Conservation (phyloP, 37 sponge, comb jelly and placozoan genomes). For the Ianthella basta region DNA sequence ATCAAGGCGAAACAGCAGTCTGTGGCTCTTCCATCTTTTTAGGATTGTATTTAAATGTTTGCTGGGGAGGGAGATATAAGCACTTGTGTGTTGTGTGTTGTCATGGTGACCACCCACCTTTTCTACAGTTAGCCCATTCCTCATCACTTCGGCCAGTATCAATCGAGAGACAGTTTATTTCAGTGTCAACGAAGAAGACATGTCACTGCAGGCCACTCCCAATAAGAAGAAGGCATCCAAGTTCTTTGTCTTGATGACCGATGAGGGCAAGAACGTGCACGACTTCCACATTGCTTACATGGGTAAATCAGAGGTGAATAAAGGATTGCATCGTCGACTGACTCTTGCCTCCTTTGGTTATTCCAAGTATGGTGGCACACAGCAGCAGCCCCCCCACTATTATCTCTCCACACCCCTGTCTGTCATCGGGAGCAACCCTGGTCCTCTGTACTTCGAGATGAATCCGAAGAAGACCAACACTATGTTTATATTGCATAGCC, state of each 20-base stretch:
- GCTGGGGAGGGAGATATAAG: too few species aligned
- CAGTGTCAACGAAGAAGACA: constrained; percentile 31
- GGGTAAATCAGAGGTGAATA: not conserved
- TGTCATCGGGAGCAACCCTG: constrained; percentile 35
- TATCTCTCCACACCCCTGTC: constrained; percentile 39
- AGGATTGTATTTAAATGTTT: too few species aligned
- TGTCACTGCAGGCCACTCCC: constrained; percentile 35
- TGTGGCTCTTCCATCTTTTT: too few species aligned
- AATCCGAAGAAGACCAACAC: not conserved
- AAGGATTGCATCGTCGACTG: not conserved
- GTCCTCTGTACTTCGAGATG: constrained; percentile 27
- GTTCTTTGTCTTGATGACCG: constrained; percentile 48
- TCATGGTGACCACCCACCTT: too few species aligned
- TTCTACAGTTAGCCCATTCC: constrained; percentile 59
- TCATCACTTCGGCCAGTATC: constrained; percentile 30
- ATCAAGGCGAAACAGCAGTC: too few species aligned
- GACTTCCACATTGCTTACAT: constrained; percentile 54
- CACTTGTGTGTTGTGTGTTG: too few species aligned
- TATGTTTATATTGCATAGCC: constrained; percentile 24
- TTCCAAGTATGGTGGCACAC: not conserved
- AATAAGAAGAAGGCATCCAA: constrained; percentile 33
- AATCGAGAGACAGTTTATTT: constrained; percentile 16
- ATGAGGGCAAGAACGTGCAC: constrained; percentile 31
- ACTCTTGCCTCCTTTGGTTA: not conserved
- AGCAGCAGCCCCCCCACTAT: not conserved